Conservation (phyloP, 2,888 invertebrate genomes). For the Tinea trinotella region DNA sequence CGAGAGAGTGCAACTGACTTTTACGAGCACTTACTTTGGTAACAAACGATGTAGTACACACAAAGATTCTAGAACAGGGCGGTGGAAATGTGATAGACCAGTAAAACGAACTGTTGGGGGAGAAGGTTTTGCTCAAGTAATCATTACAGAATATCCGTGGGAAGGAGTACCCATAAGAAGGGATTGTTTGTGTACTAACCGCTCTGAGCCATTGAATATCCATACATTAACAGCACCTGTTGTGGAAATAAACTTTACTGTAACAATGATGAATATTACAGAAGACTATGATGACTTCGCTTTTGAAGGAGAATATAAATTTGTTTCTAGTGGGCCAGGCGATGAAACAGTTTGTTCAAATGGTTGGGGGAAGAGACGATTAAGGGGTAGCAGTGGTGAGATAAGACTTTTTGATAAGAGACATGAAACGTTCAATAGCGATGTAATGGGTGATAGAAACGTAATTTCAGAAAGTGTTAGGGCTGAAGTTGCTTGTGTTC, state of each 20-base stretch:
- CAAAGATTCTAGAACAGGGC: conserved; percentile 76
- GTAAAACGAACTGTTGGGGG: conserved; percentile 55
- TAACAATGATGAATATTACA: conserved; percentile 84
- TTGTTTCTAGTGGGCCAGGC: conserved; percentile 69
- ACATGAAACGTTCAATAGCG: conserved; percentile 51
- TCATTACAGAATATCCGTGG: conserved; percentile 80
- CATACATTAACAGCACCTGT: conserved; percentile 79
- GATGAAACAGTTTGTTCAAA: conserved; percentile 75
- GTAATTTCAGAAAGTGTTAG: conserved; percentile 67
- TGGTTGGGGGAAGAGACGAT: conserved; percentile 75
- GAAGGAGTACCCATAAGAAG: conserved; percentile 76
- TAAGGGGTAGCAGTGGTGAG: conserved; percentile 82
- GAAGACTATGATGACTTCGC: conserved; percentile 85
- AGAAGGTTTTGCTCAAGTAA: conserved; percentile 74
- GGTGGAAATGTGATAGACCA: conserved; percentile 78
- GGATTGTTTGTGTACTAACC: conserved; percentile 82
- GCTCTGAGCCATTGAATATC: conserved; percentile 76
- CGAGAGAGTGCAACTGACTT: conserved; percentile 78
- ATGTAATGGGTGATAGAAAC: conserved; percentile 61
- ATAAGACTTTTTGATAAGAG: conserved; percentile 77
- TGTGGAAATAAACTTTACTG: conserved; percentile 81
- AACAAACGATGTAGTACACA: conserved; percentile 77
- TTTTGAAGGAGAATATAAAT: conserved; percentile 82
- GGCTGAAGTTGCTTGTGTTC: conserved; percentile 75
- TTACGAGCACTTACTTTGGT: conserved; percentile 79